Conservation (phyloP, 2,888 invertebrate genomes). For the Lobophora halterata region DNA sequence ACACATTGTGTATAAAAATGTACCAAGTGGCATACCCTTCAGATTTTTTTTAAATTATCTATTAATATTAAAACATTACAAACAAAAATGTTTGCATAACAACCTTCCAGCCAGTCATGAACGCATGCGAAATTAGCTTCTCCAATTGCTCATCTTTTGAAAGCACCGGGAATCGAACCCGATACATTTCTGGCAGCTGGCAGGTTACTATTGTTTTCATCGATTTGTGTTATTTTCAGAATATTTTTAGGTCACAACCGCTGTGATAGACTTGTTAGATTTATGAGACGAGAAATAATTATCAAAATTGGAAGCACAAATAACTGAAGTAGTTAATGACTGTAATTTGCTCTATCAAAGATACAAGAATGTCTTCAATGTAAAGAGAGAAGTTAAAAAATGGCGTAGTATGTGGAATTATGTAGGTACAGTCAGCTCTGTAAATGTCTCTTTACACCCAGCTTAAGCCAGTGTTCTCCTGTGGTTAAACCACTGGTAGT, state of each 20-base stretch:
- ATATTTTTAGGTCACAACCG: slow-evolving; percentile 25
- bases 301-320: slow-evolving; percentile 4
- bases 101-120: slow-evolving; percentile 4
- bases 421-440: too few species aligned
- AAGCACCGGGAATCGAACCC: slow-evolving; percentile 37
- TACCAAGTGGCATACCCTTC: too few species aligned
- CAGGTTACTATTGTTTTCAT: slow-evolving; percentile 62
- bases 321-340: not conserved
- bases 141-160: slow-evolving; percentile 36
- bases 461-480: too few species aligned
- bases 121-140: slow-evolving; percentile 21
- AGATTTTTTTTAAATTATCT: too few species aligned
- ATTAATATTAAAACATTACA: slow-evolving; percentile 7
- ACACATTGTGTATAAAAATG: too few species aligned
- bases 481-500: too few species aligned
- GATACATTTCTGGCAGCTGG: slow-evolving; percentile 64
- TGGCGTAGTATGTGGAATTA: too few species aligned
- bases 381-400: too few species aligned
- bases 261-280: slow-evolving; percentile 13
- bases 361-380: too few species aligned
- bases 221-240: slow-evolving; percentile 43
- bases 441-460: too few species aligned
- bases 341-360: slow-evolving; percentile 4
- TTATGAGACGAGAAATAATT: slow-evolving; percentile 18
- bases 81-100: slow-evolving; percentile 8